phyloP scores from a whole-genome alignment of 1,140 invertebrate species.

The Idris sp. region DNA sequence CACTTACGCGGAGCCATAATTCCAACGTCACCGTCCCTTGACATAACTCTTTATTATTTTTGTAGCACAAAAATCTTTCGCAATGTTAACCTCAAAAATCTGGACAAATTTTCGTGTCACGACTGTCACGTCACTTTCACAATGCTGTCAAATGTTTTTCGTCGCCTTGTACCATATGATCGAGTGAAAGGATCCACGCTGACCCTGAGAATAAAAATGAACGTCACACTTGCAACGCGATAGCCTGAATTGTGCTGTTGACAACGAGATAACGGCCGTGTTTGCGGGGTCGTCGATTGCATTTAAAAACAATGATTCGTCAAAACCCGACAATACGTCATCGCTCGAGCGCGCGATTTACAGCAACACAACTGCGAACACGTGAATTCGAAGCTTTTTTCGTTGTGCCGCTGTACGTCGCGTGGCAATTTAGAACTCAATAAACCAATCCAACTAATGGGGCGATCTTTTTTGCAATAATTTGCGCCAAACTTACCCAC shows the following conservation, averaged over 20 bases:
- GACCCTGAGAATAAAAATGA: conserved; percentile 13
- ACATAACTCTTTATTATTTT: too few relatives aligned
- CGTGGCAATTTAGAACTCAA: not conserved
- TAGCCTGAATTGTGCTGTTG: too few relatives aligned
- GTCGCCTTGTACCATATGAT: conserved; percentile 16
- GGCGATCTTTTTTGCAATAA: conserved; percentile 23
- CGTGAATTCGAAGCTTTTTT: conserved; percentile 17
- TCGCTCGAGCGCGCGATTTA: conserved; percentile 5
- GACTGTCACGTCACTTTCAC: conserved; percentile 23
- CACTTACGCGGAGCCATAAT: too few relatives aligned
- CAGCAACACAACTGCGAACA: conserved; percentile 28
- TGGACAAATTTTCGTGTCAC: conserved; percentile 3
- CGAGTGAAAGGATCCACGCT: conserved; percentile 15
- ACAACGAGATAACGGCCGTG: too few relatives aligned
- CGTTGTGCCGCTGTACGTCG: conserved; percentile 10
- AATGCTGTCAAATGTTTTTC: conserved; percentile 12
- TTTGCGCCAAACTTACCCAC: conserved; percentile 69
- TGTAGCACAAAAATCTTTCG: too few relatives aligned
- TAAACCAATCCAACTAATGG: not conserved
- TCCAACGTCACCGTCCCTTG: too few relatives aligned
- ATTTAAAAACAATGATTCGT: conserved; percentile 24
- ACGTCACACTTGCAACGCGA: conserved; percentile 1
- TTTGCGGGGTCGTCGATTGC: not conserved
- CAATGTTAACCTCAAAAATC: conserved; percentile 9
- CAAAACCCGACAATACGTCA: conserved; percentile 18